Base-by-base conservation (phyloP, 2,888 invertebrate genomes). In the Teleiodes luculella region DNA sequence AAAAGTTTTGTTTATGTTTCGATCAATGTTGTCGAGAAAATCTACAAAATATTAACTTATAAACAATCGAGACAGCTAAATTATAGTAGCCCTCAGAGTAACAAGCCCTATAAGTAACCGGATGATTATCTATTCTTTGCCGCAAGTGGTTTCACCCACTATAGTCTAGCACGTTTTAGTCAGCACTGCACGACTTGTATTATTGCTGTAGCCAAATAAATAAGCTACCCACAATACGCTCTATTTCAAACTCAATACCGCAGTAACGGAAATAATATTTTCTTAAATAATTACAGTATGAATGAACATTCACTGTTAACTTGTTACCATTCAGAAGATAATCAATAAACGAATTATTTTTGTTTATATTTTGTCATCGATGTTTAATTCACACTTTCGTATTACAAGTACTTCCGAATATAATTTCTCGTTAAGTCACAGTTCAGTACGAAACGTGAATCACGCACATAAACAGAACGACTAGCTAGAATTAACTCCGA, bases 401-500 rank as follows among this genome's bases (percentile, higher is more conserved):
- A 28, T 28, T n/a, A 24, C 4, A 43, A 24, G n/a, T 24, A 24
- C 24, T 11, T 33, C 4, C n/a, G n/a, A n/a, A n/a, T n/a, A 10
- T 33, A 70, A 72, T 72, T 76, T 69, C 63, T 63, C 65, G 68
- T 81, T 76, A 80, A 80, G 72, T 75, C 58, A 59, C 61, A 52
- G 33, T 33, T 13, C 33, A 53, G 24, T 24, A 35, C 50, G 45
- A 58, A 37, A 72, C 67, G 74, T 85, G 85, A 86, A 78, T 84
- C 86, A 85, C 78, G 71, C 60, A 57, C 47, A 68, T 66, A 82
- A 84, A 83, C 80, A 83, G 83, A 83, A 82, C 78, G 66, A 43
- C 43, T 61, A 64, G 68, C 76, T 76, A 64, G 70, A 77, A 77
- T 77, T 79, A 79, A 82, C 80, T 80, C 65, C 65, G 72, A 74